Base-by-base conservation (phyloP, 2,797 vertebrate genomes). In the Poecilia wingei region DNA sequence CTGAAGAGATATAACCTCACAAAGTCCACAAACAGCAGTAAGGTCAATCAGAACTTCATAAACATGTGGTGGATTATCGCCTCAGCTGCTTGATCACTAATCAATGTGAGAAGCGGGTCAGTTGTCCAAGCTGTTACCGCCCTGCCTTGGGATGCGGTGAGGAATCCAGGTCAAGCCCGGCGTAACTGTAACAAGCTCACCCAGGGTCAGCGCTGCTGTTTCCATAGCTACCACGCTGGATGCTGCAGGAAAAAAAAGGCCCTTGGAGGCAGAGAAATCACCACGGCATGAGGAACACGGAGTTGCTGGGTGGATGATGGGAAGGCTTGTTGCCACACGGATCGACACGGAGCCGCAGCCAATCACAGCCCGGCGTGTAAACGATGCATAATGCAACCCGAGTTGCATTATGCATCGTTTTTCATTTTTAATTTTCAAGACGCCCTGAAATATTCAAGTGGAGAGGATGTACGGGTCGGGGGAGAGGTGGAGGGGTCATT, bases 91-190 rank as follows among this genome's bases (percentile, higher is more conserved):
- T 33, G 70, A 79, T 78, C 43, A 47, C 41, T 74, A 81, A 83
- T 84, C 84, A 82, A 84, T 53, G 76, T 41, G 72, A 82, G 90
- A 93, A 95, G 90, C 91, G 70, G 90, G 92, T 93, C 94, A 95
- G 82, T 70, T 59, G 87, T 80, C 87, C 80, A 75, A 90, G 86
- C 84, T 72, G 51, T 10, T n/a, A 12, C 22, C 57, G 86, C 76
- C 69, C 78, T 80, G 82, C 79, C 51, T 31, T 76, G 69, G 79
- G 87, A 93, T 88, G 92, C 79, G 22, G 80, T 72, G 82, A 86
- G 69, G 84, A 57, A 96, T 95, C 87, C 95, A 96, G 95, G 95
- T 96, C 96, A 96, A 94, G 94, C 92, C 83, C 87, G 86, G 84
- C 81, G 92, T 86, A 86, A 77, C 90, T 87, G 91, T 83, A 91